Percentiles rank a stretch among this genome's conserved stretches.
Conservation (phyloP, 2,888 invertebrate genomes). For the Stenoptilia bipunctidactyla region DNA sequence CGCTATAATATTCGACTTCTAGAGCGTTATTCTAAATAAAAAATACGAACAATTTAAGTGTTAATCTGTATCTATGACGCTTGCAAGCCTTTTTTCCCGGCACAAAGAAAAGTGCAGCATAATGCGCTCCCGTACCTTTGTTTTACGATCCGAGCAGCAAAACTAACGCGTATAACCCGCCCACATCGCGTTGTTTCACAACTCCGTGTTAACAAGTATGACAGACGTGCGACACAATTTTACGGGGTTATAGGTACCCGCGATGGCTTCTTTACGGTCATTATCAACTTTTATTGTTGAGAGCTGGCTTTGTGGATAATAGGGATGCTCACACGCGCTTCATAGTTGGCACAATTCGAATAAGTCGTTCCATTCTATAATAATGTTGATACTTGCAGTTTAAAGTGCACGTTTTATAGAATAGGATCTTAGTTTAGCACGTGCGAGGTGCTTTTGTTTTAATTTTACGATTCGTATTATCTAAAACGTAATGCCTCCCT, state of each 20-base stretch:
- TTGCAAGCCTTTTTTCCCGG: not conserved
- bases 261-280: not conserved
- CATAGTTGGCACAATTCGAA: not conserved
- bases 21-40: too few species aligned
- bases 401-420: too few species aligned
- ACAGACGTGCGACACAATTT: constrained; percentile 14
- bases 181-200: constrained; percentile 11
- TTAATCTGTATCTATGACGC: too few species aligned
- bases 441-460: too few species aligned
- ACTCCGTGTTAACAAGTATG: constrained; percentile 19
- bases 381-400: too few species aligned
- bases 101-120: constrained; percentile 7
- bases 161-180: constrained; percentile 16
- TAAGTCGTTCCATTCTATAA: not conserved
- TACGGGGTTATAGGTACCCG: constrained; percentile 15
- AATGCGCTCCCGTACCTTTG: constrained; percentile 8
- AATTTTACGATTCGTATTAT: too few species aligned
- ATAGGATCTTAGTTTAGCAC: too few species aligned
- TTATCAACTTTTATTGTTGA: constrained; percentile 1
- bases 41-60: too few species aligned
- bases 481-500: too few species aligned
- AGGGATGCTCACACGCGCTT: not conserved
- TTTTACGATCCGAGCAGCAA: constrained; percentile 18
- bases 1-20: too few species aligned
- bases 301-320: not conserved